Conservation (phyloP, 2,888 invertebrate species). For the Coenonympha arcania region DNA sequence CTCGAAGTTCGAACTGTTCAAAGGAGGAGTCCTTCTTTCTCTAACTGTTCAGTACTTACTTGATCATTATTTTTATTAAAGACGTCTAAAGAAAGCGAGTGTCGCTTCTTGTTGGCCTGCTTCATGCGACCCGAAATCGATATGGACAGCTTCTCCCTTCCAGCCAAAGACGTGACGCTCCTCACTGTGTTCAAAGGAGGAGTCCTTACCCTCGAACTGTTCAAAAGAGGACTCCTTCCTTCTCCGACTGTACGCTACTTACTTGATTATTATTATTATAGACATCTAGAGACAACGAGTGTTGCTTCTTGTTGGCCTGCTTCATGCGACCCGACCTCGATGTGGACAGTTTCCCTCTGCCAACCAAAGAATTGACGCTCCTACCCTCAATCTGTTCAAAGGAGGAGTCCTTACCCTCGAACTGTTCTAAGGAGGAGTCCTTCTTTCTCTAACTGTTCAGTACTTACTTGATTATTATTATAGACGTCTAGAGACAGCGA, state of each 20-base stretch:
- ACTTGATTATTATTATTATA: slow-evolving; percentile 74
- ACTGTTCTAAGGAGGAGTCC: too few relatives aligned
- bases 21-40: background rate
- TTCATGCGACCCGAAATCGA: slow-evolving; percentile 76
- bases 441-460: background rate
- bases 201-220: too few relatives aligned
- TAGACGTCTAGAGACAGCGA: slow-evolving; percentile 69
- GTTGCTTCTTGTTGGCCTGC: slow-evolving; percentile 71
- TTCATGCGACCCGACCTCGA: slow-evolving; percentile 76
- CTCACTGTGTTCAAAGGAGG: too few relatives aligned
- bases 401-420: too few relatives aligned
- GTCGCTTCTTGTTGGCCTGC: slow-evolving; percentile 71
- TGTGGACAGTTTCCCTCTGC: slow-evolving; percentile 67
- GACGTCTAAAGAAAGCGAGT: slow-evolving; percentile 66
- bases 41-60: slow-evolving; percentile 38
- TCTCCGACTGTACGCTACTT: slow-evolving; percentile 28
- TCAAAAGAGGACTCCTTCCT: background rate
- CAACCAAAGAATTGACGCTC: too few relatives aligned
- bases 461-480: slow-evolving; percentile 63
- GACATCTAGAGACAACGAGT: slow-evolving; percentile 66
- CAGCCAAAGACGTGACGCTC: too few relatives aligned
- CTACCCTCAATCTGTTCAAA: too few relatives aligned
- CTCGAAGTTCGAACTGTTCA: too few relatives aligned
- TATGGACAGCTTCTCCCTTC: slow-evolving; percentile 67
- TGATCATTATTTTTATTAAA: too few relatives aligned